These are phyloP conservation scores for honey bee (Apis mellifera) DNA, from an alignment of 1,140 invertebrate species.

Conservation along the genomic window Amel_HAv3.1 CM009935.2:5448001-5448500, in stretches of 20 bases:
- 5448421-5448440: too few species aligned
- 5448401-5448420: too few species aligned
- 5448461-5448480: too few species aligned
- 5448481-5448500: background rate
- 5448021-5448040: too few species aligned
- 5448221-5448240: background rate
- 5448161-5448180: background rate
- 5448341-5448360: too few species aligned
- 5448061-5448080: background rate
- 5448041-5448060: background rate
- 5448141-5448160: background rate
- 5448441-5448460: too few species aligned
- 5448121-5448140: background rate
- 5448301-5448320: too few species aligned
- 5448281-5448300: background rate
- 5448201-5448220: constrained; percentile 14
- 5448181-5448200: constrained; percentile 7
- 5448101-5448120: constrained; percentile 15
- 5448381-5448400: too few species aligned
- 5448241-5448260: background rate
- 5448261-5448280: background rate
- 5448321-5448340: too few species aligned
- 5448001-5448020: background rate
- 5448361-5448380: too few species aligned
- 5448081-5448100: background rate